Percentiles rank a stretch among this genome's conserved stretches.
These are phyloP conservation scores for Drosophila willistoni DNA, from an alignment of 1,140 invertebrate genomes.

Conservation along the genomic window DNA sequence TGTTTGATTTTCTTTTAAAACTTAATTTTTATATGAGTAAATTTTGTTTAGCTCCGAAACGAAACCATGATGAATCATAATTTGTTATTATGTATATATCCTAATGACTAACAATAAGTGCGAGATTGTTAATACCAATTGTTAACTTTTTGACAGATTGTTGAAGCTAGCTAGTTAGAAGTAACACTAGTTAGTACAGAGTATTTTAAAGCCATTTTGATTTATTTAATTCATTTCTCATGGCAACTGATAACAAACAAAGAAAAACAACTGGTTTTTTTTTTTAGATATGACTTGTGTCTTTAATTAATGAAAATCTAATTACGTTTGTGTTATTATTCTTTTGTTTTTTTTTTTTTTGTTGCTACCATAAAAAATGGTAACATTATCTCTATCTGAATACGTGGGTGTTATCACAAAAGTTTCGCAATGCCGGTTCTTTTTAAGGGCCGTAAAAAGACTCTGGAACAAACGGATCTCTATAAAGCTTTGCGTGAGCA, in stretches of 20 bases:
- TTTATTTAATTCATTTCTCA: not conserved
- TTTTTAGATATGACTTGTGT: not conserved
- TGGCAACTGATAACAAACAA: not conserved
- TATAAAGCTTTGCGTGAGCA: conserved; percentile 85
- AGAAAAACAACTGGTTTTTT: not conserved
- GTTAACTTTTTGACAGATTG: too few relatives aligned
- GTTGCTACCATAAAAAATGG: not conserved
- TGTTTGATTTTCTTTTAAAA: too few relatives aligned
- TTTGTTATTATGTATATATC: too few relatives aligned
- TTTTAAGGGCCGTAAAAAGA: conserved; percentile 84
- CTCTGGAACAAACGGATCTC: conserved; percentile 85
- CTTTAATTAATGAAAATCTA: conserved; percentile 6
- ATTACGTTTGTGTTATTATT: not conserved
- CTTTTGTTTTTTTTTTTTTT: not conserved
- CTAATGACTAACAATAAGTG: too few relatives aligned
- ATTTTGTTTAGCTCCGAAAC: too few relatives aligned
- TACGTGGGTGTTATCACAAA: not conserved
- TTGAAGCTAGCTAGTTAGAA: too few relatives aligned
- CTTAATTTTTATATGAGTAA: too few relatives aligned
- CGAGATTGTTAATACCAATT: too few relatives aligned
- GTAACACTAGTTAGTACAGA: too few relatives aligned
- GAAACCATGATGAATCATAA: too few relatives aligned
- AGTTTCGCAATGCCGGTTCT: conserved; percentile 84
- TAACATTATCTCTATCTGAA: conserved; percentile 4
- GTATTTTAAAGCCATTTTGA: too few relatives aligned